Base-by-base conservation (phyloP, 2,113 vertebrate genomes). In the Pedionomus torquatus region DNA sequence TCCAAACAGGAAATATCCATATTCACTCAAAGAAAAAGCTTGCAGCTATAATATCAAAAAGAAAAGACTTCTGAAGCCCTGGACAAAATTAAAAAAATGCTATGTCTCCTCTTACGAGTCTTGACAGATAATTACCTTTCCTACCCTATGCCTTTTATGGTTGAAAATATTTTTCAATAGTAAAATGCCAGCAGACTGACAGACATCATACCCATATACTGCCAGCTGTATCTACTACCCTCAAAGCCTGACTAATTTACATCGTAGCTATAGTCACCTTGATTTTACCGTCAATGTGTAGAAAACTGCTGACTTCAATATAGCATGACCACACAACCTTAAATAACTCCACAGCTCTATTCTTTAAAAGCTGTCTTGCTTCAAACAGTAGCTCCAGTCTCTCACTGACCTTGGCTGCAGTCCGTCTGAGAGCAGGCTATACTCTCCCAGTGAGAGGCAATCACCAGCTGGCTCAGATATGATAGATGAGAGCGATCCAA, bases 381-480 rank as follows among this genome's bases (percentile, higher is more conserved):
- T 64, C 70, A 61, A 28, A 69, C 65, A 76, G 83, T 64, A 87
- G 66, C 54, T 72, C 33, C 69, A 64, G 61, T 44, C 72, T 84
- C 77, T 95, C 52, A 35, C 46, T 82, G 92, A 91, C 93, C 86
- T 95, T 92, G 83, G 81, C 89, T 79, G 35, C 21, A 93, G 74
- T 89, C 30, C 74, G 83, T 95, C 13, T 25, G 83, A 91, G 74
- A 79, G 57, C 52, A 91, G 83, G 65, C 69, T 68, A 41, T 1
- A 2, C 65, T 85, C 77, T 54, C 48, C 35, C 7, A 0, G 83
- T 65, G 49, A 51, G 72, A 92, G 57, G 74, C 77, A 64, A 74
- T 58, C 92, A 94, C 80, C 86, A 96, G 61, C 92, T 95, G 96
- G 69, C 90, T 92, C 86, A 69, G 74, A 84, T 89, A 60, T 6